Conservation (phyloP, 2,797 vertebrate genomes). For the Hydrophis major region DNA sequence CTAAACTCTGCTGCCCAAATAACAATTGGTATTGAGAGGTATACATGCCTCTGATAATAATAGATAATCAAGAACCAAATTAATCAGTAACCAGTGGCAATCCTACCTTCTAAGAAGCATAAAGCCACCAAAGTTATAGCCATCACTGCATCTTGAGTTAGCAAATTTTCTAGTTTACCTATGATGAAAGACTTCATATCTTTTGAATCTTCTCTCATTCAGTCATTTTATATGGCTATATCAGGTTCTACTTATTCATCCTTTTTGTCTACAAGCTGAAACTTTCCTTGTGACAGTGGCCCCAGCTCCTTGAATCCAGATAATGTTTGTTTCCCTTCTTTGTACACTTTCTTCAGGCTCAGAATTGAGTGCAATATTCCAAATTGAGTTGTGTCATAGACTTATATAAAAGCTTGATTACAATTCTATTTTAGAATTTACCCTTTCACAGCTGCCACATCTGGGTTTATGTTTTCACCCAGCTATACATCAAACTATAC, state of each 20-base stretch:
- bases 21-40: neutral
- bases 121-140: neutral
- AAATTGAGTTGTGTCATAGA: neutral
- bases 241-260: neutral
- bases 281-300: neutral
- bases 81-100: neutral
- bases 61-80: neutral
- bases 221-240: neutral
- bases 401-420: neutral
- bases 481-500: neutral
- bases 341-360: neutral
- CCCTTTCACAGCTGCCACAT: neutral
- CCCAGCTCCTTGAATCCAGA: neutral
- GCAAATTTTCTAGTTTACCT: neutral
- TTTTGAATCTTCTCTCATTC: neutral
- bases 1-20: neutral
- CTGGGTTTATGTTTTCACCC: neutral
- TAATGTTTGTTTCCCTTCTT: neutral
- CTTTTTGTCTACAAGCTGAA: neutral
- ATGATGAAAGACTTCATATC: neutral
- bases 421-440: neutral
- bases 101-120: neutral
- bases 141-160: neutral
- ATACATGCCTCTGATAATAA: neutral
- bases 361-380: neutral